Evolutionary conservation across 2,888 invertebrate genomes (phyloP).

Genomic region (Rhabditophanes sp.): DNA sequence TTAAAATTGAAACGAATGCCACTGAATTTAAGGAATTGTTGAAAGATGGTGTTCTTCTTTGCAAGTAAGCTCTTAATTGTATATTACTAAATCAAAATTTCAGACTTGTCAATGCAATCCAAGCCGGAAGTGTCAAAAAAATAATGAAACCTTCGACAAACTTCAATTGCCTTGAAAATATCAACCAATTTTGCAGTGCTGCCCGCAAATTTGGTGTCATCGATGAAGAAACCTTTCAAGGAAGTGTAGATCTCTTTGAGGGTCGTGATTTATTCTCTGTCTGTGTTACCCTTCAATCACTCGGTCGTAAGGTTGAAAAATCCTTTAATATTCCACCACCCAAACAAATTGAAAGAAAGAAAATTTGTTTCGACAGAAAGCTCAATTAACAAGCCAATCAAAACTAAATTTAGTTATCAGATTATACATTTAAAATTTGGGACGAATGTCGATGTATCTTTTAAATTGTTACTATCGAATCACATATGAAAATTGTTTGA

Average conservation of each 20-base stretch:
- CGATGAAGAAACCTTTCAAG: slow-evolving; percentile 71
- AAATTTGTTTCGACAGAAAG: too few species aligned
- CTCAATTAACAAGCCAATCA: too few species aligned
- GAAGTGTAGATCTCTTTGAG: slow-evolving; percentile 92
- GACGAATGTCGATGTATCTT: too few species aligned
- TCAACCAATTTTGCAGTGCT: slow-evolving; percentile 67
- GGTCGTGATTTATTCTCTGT: slow-evolving; percentile 84
- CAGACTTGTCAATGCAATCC: slow-evolving; percentile 67
- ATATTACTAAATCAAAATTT: slow-evolving; percentile 5
- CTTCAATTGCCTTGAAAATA: slow-evolving; percentile 96
- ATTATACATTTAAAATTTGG: too few species aligned
- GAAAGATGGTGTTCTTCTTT: slow-evolving; percentile 72
- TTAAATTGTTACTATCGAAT: too few species aligned
- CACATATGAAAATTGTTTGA: too few species aligned
- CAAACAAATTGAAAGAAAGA: slow-evolving; percentile 30
- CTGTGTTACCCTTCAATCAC: slow-evolving; percentile 17
- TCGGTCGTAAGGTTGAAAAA: slow-evolving; percentile 27
- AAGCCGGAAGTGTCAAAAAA: slow-evolving; percentile 71
- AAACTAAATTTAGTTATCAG: too few species aligned
- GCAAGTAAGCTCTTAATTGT: slow-evolving; percentile 54
- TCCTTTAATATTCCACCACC: slow-evolving; percentile 24
- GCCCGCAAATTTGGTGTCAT: slow-evolving; percentile 73
- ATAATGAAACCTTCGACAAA: slow-evolving; percentile 74
- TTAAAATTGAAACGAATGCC: slow-evolving; percentile 60
- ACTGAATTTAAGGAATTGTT: slow-evolving; percentile 73